Conservation (phyloP, 35 echinoderm and acorn worm species). For the Chiridota heheva region DNA sequence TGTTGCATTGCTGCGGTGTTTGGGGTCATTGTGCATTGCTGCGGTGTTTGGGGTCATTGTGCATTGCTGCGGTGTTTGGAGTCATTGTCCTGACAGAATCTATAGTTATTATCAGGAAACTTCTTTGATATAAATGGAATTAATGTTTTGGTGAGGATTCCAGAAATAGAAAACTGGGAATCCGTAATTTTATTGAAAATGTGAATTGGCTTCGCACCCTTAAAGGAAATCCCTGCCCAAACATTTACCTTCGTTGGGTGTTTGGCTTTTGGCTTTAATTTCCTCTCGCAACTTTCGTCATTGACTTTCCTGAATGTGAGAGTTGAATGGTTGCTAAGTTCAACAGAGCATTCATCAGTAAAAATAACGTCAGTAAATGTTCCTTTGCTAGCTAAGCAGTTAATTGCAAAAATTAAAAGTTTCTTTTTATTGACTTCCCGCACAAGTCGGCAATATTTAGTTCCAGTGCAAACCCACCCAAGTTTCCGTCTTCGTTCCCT, state of each 20-base stretch:
- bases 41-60: conserved; percentile 56
- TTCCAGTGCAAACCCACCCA: too few relatives aligned
- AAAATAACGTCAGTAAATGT: too few relatives aligned
- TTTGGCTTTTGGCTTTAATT: conserved; percentile 20
- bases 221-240: conserved; percentile 28
- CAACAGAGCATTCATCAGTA: too few relatives aligned
- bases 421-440: too few relatives aligned
- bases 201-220: conserved; percentile 37
- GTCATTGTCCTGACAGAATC: conserved; percentile 48
- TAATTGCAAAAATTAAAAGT: too few relatives aligned
- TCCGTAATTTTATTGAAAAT: conserved; percentile 50
- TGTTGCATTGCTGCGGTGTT: too few relatives aligned
- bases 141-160: conserved; percentile 5
- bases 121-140: neutral
- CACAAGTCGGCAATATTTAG: too few relatives aligned
- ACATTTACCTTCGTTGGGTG: conserved; percentile 27
- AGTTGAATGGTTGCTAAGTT: too few relatives aligned
- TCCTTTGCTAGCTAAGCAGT: too few relatives aligned
- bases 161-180: conserved; percentile 13
- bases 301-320: too few relatives aligned
- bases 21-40: too few relatives aligned
- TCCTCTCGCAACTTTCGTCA: neutral
- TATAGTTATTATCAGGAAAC: conserved; percentile 14
- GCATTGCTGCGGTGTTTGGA: conserved; percentile 32
- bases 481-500: too few relatives aligned